Base-by-base conservation (phyloP, 2,113 vertebrate species). In the Hippocampus guttulatus region DNA sequence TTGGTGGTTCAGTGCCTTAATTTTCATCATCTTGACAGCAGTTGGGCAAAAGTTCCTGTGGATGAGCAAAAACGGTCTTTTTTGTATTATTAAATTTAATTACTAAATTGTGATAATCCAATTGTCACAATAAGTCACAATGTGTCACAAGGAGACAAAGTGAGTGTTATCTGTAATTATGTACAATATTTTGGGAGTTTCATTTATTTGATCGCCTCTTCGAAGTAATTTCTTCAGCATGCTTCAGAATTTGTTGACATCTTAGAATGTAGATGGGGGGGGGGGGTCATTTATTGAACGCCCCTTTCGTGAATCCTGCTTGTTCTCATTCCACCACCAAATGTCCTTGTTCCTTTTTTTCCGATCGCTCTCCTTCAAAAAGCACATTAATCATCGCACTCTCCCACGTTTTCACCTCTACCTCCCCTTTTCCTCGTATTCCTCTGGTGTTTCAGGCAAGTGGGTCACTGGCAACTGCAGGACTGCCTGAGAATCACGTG, bases 301-400 rank as follows among this genome's bases (percentile, higher is more conserved):
- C 54, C 75, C 51, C 71, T 75, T 58, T 9, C 68, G 10, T 0
- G 38, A 40, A 67, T 73, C 70, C n/a, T 60, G 15, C 63, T 62
- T 40, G 23, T 2, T 9, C 72, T 73, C 61, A 40, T 52, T 38
- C 70, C 61, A 47, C 43, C 75, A 67, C 38, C 63, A 69, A 47
- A 51, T 63, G 80, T 54, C 78, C 74, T 57, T 10, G 54, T 64
- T 77, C 60, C 0, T 45, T 18, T n/a, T 23, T 61, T 41, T 5
- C 67, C 67, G 30, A 8, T 71, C 66, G 55, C 64, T 66, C 41
- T 49, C 75, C 5, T 76, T 77, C 76, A 21, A 66, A 84, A 80
- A 80, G 70, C 70, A 79, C 75, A 86, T 88, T 81, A 85, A 86
- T 88, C 87, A 85, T 71, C 70, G 60, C 69, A 67, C 67, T 80